Evolutionary conservation across 2,113 vertebrate genomes (phyloP).

Genomic region (Oncorhynchus clarkii): DNA sequence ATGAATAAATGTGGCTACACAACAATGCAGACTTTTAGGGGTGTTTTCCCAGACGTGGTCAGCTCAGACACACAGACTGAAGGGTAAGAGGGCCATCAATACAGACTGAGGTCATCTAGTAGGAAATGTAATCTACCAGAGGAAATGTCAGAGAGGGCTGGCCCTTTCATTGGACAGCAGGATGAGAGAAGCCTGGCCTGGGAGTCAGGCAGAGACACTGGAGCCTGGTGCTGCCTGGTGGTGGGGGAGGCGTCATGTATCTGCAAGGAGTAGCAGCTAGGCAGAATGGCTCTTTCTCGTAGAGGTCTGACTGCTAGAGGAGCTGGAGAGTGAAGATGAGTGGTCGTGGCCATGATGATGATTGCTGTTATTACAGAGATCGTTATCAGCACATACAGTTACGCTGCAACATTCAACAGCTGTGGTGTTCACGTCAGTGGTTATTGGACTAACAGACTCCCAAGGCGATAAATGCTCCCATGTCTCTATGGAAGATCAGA

Average conservation of each 20-base stretch:
- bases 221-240: slow-evolving; percentile 33
- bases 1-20: neutral
- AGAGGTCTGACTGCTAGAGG: slow-evolving; percentile 51
- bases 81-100: no score
- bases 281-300: slow-evolving; percentile 51
- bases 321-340: slow-evolving; percentile 29
- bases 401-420: slow-evolving; percentile 44
- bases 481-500: slow-evolving; percentile 14
- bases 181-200: neutral
- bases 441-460: slow-evolving; percentile 14
- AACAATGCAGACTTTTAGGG: no score
- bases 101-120: no score
- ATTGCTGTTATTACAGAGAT: slow-evolving; percentile 33
- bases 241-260: slow-evolving; percentile 20
- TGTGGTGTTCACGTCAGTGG: slow-evolving; percentile 27
- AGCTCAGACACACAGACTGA: no score
- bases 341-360: slow-evolving; percentile 37
- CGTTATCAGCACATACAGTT: slow-evolving; percentile 31
- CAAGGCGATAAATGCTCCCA: neutral
- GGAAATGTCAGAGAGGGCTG: neutral
- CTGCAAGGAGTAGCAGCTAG: slow-evolving; percentile 33
- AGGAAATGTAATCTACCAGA: neutral
- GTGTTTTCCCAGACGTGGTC: no score
- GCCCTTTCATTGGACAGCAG: neutral
- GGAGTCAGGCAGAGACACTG: neutral